Percentiles rank a stretch among this genome's conserved stretches.
phyloP scores from a whole-genome alignment of 2,888 invertebrate genomes.

The Dascillus cervinus region DNA sequence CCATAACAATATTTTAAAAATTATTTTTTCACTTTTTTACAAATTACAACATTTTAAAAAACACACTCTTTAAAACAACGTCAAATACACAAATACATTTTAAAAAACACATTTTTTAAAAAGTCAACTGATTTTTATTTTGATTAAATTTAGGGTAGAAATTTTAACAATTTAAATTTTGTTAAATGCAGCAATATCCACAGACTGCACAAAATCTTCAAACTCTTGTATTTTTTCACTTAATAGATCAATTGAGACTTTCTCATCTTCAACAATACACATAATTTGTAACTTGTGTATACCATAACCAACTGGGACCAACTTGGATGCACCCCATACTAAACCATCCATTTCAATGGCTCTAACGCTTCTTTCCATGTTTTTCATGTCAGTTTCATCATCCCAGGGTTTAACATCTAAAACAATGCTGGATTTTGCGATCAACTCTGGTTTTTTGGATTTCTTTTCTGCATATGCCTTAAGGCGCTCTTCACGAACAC shows the following conservation, averaged over 20 bases:
- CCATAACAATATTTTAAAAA: too few relatives aligned
- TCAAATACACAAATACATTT: too few relatives aligned
- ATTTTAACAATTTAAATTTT: conserved; percentile 86
- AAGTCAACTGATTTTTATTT: too few relatives aligned
- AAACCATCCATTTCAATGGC: conserved; percentile 85
- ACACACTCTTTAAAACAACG: too few relatives aligned
- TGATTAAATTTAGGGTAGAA: too few relatives aligned
- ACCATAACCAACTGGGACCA: conserved; percentile 92
- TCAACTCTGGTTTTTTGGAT: conserved; percentile 84
- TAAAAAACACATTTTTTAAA: too few relatives aligned
- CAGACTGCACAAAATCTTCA: conserved; percentile 91
- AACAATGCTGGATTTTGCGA: conserved; percentile 92
- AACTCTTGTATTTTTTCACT: conserved; percentile 84
- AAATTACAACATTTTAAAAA: too few relatives aligned
- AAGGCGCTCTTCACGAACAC: conserved; percentile 79
- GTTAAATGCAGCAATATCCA: conserved; percentile 96
- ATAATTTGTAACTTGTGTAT: conserved; percentile 92
- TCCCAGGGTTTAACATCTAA: conserved; percentile 98
- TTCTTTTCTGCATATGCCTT: conserved; percentile 93
- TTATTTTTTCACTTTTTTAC: too few relatives aligned
- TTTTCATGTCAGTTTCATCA: conserved; percentile 76
- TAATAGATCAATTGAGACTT: conserved; percentile 84
- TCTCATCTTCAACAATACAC: conserved; percentile 94
- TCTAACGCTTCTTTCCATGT: conserved; percentile 77
- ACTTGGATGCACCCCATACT: conserved; percentile 92